Evolutionary conservation across 2,888 invertebrate genomes (phyloP).

Genomic region (Euclidia mi): DNA sequence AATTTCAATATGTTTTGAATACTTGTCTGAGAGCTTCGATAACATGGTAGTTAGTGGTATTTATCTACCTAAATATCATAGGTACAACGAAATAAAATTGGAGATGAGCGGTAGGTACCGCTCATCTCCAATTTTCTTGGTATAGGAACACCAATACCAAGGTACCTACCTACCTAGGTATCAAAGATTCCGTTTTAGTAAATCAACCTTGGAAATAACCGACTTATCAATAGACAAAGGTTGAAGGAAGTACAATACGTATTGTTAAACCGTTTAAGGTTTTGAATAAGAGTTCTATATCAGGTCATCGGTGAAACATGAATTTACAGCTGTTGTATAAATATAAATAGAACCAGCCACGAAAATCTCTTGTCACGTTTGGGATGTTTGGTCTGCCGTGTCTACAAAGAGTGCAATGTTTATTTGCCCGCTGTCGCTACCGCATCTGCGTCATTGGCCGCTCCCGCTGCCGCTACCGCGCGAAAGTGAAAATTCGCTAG

Average conservation of each 20-base stretch:
- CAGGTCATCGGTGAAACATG: not conserved
- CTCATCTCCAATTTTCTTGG: no score
- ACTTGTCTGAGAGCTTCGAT: not conserved
- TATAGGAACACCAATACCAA: no score
- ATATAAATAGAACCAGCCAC: no score
- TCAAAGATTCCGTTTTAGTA: constrained; percentile 2
- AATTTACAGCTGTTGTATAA: no score
- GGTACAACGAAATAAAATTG: no score
- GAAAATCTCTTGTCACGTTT: no score
- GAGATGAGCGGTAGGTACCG: not conserved
- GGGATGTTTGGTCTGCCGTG: no score
- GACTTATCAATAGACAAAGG: constrained; percentile 22
- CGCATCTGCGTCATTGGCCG: constrained; percentile 54
- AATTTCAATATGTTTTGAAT: constrained; percentile 1
- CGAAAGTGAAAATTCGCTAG: constrained; percentile 88
- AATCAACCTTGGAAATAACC: constrained; percentile 16
- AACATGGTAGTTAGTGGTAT: no score
- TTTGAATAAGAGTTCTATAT: constrained; percentile 14
- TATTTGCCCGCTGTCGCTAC: constrained; percentile 15
- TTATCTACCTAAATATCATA: no score
- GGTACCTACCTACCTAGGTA: not conserved
- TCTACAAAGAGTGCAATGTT: not conserved
- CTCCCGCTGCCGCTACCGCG: constrained; percentile 76
- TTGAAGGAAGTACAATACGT: constrained; percentile 16
- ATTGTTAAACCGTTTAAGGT: constrained; percentile 23